Evolutionary conservation across 2,113 vertebrate species (phyloP).

Genomic region (Mustela nigripes): DNA sequence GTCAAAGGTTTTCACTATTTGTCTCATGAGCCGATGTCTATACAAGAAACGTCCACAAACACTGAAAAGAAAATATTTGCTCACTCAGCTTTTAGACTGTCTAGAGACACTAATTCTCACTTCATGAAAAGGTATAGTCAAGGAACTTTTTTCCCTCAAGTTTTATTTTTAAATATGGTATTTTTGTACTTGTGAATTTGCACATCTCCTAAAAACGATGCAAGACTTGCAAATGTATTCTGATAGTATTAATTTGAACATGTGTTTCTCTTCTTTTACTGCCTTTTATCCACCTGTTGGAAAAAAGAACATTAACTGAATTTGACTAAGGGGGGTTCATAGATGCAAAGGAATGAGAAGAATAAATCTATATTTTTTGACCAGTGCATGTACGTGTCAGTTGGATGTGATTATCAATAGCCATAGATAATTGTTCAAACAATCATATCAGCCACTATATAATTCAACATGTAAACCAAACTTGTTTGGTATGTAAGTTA

Average conservation of each 20-base stretch:
- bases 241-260: constrained; percentile 34
- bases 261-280: constrained; percentile 21
- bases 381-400: neutral
- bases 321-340: neutral
- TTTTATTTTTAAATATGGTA: constrained; percentile 71
- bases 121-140: constrained; percentile 39
- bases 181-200: constrained; percentile 71
- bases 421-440: constrained; percentile 10
- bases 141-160: constrained; percentile 47
- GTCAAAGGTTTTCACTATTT: neutral
- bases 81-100: constrained; percentile 30
- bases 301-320: neutral
- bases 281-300: neutral
- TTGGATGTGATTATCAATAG: neutral
- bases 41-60: constrained; percentile 15
- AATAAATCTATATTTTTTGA: neutral
- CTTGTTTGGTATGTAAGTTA: neutral
- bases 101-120: constrained; percentile 38
- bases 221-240: constrained; percentile 57
- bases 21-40: neutral
- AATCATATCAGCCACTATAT: neutral
- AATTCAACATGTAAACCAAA: constrained; percentile 8
- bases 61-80: constrained; percentile 52
- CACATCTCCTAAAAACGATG: constrained; percentile 58
- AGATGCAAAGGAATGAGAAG: neutral